Base-by-base conservation (phyloP, 2,888 invertebrate species). In the Choreutis nemorana region DNA sequence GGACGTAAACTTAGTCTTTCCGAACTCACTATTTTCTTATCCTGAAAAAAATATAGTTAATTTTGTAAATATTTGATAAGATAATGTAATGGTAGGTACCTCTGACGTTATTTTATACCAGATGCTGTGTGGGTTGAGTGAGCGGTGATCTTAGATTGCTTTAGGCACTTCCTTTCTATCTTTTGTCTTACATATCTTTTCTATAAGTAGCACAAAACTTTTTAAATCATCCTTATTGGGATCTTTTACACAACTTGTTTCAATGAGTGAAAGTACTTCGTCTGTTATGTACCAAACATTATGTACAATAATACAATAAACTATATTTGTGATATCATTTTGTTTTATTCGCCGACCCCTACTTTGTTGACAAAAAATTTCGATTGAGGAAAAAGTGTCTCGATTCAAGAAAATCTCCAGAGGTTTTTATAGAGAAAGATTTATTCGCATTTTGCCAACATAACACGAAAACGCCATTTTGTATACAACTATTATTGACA, bases 241-340 rank as follows among this genome's bases (percentile, higher is more conserved):
- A 18, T 18, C 8, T 6, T 18, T 18, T 6, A 18, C 8, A n/a
- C 18, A 6, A 18, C 8, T 8, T 6, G 8, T 18, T 18, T 8
- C 18, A 8, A 5, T 6, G 18, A 18, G 18, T 18, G 5, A 8
- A 18, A 18, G 5, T 18, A 18, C 18, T 18, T 18, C 18, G 8
- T 18, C 18, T 18, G 18, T 18, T 18, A 18, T 18, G 18, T 18
- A 18, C 5, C n/a, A 18, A 18, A 18, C 8, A 18, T 18, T 18
- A 18, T 18, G 18, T 18, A 18, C 18, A 18, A 18, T 18, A 18
- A 18, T 6, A 18, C 18, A 18, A 18, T 18, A 18, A 18, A 18
- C n/a, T n/a, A 26, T 8, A 21, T 7, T 24, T 18, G 7, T 30
- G 10, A 14, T 24, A 4, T 30, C 14, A 23, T 23, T 23, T 9